Base-by-base conservation (phyloP, 2,113 vertebrate species). In the Saimiri boliviensis region DNA sequence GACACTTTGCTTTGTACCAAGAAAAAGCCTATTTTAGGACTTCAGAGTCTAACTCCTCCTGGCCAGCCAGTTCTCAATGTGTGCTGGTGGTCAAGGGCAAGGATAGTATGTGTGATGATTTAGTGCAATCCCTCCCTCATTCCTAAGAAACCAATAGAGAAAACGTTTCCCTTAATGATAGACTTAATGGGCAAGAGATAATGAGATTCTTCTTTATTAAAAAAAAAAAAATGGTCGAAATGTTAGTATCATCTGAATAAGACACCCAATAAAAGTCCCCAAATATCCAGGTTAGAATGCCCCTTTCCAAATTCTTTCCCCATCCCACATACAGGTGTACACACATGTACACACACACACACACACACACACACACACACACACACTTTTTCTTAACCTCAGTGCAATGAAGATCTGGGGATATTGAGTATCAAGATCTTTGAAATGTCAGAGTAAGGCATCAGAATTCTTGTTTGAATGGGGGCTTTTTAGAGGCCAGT, bases 21-120 rank as follows among this genome's bases (percentile, higher is more conserved):
- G 71, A 70, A 93, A 96, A 97, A 96, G 76, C 71, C 88, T 88
- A 23, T 96, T 97, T 96, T 82, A 82, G 81, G 25, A 96, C 94
- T 96, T 97, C 93, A 94, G 96, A 97, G 95, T 79, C 35, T 63
- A 94, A 70, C 5, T 27, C 71, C 54, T 85, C 58, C 52, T 42
- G 60, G 30, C 10, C n/a, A 92, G 71, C 45, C 71, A 81, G 76
- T 84, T 96, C 76, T 68, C 85, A 88, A 49, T 68, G 40, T 70
- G 42, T 79, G 79, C 87, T 95, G 73, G 74, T 88, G 87, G 90
- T 95, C 97, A 94, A 94, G 70, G 42, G 58, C 58, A 91, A 93
- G 80, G 81, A 77, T 88, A 91, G 79, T 77, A 30, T 12, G 21
- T 76, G 81, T 95, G 92, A 93, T 93, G 79, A 79, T 94, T 97